Conservation (phyloP, 2,888 invertebrate species). For the Andrena trimmerana region DNA sequence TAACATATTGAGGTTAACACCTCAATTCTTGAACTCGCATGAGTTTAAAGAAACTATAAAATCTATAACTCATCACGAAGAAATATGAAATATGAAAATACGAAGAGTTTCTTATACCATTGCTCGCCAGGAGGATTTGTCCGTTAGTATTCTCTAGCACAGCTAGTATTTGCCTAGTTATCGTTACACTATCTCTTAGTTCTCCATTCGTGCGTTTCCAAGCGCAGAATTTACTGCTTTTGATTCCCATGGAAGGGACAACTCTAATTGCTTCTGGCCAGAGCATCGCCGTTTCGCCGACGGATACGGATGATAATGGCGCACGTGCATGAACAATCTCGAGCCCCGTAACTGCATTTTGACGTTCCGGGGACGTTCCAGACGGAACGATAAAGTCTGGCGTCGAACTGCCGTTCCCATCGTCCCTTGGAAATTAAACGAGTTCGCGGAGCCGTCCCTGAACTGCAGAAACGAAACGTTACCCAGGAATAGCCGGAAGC, state of each 20-base stretch:
- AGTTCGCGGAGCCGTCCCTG: conserved; percentile 22
- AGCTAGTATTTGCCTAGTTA: background rate
- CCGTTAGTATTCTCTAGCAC: background rate
- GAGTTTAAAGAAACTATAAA: background rate
- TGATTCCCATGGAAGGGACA: background rate
- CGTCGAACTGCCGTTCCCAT: background rate
- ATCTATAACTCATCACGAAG: background rate
- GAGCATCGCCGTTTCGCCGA: background rate
- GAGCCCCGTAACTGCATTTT: conserved; percentile 30
- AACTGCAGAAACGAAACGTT: conserved; percentile 27
- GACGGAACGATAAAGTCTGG: conserved; percentile 24
- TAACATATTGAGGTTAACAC: too few relatives aligned
- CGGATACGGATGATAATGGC: conserved; percentile 3
- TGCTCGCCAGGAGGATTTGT: too few relatives aligned
- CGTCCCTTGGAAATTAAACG: conserved; percentile 42
- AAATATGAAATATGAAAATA: too few relatives aligned
- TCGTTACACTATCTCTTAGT: background rate
- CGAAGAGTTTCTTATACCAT: too few relatives aligned
- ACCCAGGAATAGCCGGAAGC: background rate
- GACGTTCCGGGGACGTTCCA: conserved; percentile 7
- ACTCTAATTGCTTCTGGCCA: background rate
- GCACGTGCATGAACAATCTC: conserved; percentile 14
- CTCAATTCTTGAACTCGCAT: too few relatives aligned
- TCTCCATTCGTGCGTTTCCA: background rate
- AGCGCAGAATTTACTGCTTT: background rate